Base-by-base conservation (phyloP, 2,888 invertebrate species). In the Cancer borealis region DNA sequence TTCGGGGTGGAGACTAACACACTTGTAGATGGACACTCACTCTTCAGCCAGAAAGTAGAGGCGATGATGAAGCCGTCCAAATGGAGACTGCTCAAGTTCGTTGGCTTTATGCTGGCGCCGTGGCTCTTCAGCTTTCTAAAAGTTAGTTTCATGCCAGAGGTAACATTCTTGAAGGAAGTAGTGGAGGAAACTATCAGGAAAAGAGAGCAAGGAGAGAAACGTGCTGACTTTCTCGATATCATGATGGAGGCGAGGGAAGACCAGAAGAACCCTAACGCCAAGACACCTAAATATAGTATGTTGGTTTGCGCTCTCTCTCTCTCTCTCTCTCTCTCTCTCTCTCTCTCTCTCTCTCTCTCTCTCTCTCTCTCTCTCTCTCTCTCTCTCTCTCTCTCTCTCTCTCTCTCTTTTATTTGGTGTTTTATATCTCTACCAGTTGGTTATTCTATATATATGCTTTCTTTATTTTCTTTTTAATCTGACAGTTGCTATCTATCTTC, bases 221-320 rank as follows among this genome's bases (percentile, higher is more conserved):
- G 94, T 8, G 94, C 90, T 17, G 94, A 94, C 87, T 94, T 94
- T 26, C 94, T 94, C 3, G 92, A 92, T 30, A 39, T 94, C 26
- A 94, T 94, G 94, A 39, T 94, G 90, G 94, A 94, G 21, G 93
- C 93, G 0, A 14, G 88, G 0, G 26, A 60, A 14, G 88, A 91
- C 21, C 88, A 88, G 87, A n/a, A 92, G 26, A 30, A 93, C 21
- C 47, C 91, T 1, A 73, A 0, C n/a, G 49, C 90, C 21, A 92
- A 92, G n/a, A 21, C 66, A 3, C 91, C 88, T 8, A 93, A 93
- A 66, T 93, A 93, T 46, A 87, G 93, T 93, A n/a, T n/a, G n/a
- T n/a, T n/a, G 12, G 12, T 84, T 54, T 66, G 66, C 6, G 17
- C 21, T 1, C 66, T 66, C 21, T 21, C 66, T 66, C 66, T 21